Evolutionary conservation across 2,113 vertebrate genomes (phyloP).

Genomic region (Passer domesticus): DNA sequence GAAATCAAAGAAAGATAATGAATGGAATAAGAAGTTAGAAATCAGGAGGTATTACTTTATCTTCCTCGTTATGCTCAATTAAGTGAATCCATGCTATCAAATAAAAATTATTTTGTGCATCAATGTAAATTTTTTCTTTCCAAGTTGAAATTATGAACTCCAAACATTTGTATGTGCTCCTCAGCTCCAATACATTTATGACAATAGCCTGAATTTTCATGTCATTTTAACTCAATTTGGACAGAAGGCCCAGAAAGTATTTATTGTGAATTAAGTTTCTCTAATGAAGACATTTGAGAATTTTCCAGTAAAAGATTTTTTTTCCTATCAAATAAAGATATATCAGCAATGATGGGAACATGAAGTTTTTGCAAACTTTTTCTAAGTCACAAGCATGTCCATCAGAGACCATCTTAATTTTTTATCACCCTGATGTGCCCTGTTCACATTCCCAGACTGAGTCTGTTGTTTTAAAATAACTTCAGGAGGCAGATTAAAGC

Average conservation of each 20-base stretch:
- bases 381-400: background rate
- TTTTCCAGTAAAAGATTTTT: background rate
- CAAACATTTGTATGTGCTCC: background rate
- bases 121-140: background rate
- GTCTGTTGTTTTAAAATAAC: background rate
- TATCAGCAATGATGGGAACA: background rate
- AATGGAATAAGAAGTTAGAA: background rate
- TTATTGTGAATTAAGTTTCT: background rate
- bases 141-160: background rate
- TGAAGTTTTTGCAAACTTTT: background rate
- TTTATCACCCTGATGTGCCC: background rate
- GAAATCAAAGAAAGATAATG: constrained; percentile 4
- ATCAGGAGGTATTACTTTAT: background rate
- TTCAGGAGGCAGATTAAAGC: background rate
- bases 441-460: background rate
- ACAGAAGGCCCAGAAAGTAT: background rate
- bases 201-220: background rate
- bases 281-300: background rate
- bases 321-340: background rate
- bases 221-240: background rate
- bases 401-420: background rate
- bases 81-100: background rate
- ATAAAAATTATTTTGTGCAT: background rate
- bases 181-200: background rate
- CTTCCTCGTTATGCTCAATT: background rate